Evolutionary conservation across 92 coral and sea anemone genomes (phyloP), one percentile per base, ranked within the genome.

Genomic region (Paramuricea clavata): DNA sequence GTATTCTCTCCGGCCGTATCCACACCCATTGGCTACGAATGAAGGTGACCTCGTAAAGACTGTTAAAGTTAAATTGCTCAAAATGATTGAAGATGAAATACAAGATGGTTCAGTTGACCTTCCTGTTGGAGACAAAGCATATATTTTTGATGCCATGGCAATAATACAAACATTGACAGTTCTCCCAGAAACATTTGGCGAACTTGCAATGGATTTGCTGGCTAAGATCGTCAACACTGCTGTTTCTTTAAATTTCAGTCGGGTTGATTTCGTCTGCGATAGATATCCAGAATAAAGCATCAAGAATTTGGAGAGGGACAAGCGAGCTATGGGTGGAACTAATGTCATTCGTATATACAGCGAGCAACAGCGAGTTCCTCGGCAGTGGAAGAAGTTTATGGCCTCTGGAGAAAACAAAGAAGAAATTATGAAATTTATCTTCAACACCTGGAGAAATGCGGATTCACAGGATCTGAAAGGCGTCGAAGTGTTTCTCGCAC

Each of bases 101-200:
- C 39, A 67, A 31, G 36, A 35, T 67, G 74, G 44, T 39, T 39
- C 44, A 39, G 44, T 39, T 39, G 44, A 39, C 44, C 44, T 39
- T 39, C 44, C 44, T 4, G 44, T 39, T 39, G 44, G 44, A 39
- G 44, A 39, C 44, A 39, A 39, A 39, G 86, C 89, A 23, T 72
- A 34, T 56, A 79, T 85, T 47, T 34, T 89, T 50, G 86, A 85
- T 85, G 89, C 81, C 19, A 89, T 85, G 83, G 90, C 92, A 7
- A 54, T 89, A 33, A 57, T 89, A 47, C 92, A 78, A 69, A 79
- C 83, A 83, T 60, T 89, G 69, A 69, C 44, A 39, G 44, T 39
- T 10, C 44, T 39, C 44, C 44, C 44, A 39, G 44, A 4, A 39
- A 39, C 44, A 39, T 39, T 39, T 39, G 44, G 44, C 10, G 44